Evolutionary conservation across 2,888 invertebrate genomes (phyloP).

Genomic region (Gerosis bhagava): DNA sequence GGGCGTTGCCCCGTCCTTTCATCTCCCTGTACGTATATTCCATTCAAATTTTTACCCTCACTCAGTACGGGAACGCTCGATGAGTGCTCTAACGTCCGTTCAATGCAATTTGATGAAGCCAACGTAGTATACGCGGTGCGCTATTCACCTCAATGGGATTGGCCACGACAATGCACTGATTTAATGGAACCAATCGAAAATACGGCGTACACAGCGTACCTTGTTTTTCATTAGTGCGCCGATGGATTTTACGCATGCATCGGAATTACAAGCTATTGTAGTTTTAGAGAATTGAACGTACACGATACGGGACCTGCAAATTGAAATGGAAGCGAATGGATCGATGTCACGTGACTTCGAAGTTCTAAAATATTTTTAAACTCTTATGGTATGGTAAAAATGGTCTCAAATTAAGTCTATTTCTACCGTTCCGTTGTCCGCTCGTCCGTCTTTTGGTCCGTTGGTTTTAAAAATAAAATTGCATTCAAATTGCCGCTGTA

Average conservation of each 20-base stretch:
- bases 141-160: slow-evolving; percentile 71
- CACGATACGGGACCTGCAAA: neutral
- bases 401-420: no score
- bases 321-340: slow-evolving; percentile 9
- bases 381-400: no score
- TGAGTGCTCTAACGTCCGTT: slow-evolving; percentile 75
- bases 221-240: slow-evolving; percentile 36
- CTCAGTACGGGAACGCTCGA: slow-evolving; percentile 62
- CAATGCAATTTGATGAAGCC: slow-evolving; percentile 79
- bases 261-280: slow-evolving; percentile 4
- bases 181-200: slow-evolving; percentile 68
- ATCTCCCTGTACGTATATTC: slow-evolving; percentile 59
- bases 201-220: slow-evolving; percentile 41
- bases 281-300: slow-evolving; percentile 11
- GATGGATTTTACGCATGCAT: slow-evolving; percentile 17
- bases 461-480: no score
- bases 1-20: slow-evolving; percentile 54
- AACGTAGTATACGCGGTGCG: slow-evolving; percentile 51
- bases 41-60: slow-evolving; percentile 80
- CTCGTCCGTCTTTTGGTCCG: no score
- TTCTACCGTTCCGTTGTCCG: no score
- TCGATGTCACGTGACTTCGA: neutral
- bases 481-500: no score
- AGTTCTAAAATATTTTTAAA: no score
- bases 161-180: slow-evolving; percentile 70